Evolutionary conservation across 2,113 vertebrate genomes (phyloP), one percentile per base, ranked within the genome.

Genomic region (Lanius ludovicianus): DNA sequence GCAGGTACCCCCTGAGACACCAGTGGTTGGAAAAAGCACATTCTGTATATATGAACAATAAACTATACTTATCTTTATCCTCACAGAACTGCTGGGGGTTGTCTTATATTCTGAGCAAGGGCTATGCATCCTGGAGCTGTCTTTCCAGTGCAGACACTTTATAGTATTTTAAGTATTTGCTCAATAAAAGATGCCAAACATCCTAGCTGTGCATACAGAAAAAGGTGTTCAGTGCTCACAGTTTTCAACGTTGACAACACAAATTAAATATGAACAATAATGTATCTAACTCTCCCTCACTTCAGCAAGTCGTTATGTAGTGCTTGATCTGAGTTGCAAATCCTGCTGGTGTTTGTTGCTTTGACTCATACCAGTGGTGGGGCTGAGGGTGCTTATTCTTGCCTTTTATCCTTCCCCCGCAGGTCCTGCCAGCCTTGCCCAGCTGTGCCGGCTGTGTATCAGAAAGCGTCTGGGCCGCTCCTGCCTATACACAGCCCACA

Each of bases 371-470:
- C 10, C 0, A 0, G 11, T 71, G 64, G 11, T 76, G 76, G 16
- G 5, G 13, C 39, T 68, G 47, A n/a, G 18, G 13, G 31, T 69
- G 11, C 60, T 75, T 50, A 31, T 56, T 55, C 65, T 60, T 55
- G 31, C 21, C 33, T 59, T 64, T 56, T 59, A 2, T 50, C 41
- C 74, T 15, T 88, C 33, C 23, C 70, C 28, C 50, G 13, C 95
- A 99, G 99, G 98, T 89, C 99, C 98, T 4, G 93, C 98, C 90
- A 94, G 98, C 69, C 98, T 99, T 67, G 97, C 98, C 74, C 98
- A 99, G 96, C 96, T 99, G 67, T 99, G 98, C 67, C 98, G 99
- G 20, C 86, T 99, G 70, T 96, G 97, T 83, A 97, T 99, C 83
- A 98, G 99, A 42, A 98, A 98, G 50, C 96, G 83, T 18, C 95